These are phyloP conservation scores for Pantherophis vulpinus DNA, from an alignment of 2,797 vertebrate species.

Conservation along the genomic window DNA sequence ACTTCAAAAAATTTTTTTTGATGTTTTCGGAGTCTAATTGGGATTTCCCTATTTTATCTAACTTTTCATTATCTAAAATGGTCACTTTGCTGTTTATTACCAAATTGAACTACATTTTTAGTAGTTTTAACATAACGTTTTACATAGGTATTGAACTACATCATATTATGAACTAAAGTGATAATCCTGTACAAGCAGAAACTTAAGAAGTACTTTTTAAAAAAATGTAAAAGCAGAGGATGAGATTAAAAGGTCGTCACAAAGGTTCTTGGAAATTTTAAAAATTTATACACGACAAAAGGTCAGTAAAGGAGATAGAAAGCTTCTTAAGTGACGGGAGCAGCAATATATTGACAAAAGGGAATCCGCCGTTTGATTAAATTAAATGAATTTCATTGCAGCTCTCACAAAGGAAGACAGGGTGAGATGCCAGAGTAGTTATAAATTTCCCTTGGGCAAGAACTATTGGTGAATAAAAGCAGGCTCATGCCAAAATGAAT, in stretches of 20 bases:
- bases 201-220: neutral
- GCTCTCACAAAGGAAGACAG: slow-evolving; percentile 17
- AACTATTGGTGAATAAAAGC: slow-evolving; percentile 18
- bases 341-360: slow-evolving; percentile 43
- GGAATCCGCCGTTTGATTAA: slow-evolving; percentile 24
- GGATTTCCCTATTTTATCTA: neutral
- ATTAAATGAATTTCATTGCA: slow-evolving; percentile 45
- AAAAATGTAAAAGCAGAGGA: slow-evolving; percentile 27
- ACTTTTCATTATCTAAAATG: neutral
- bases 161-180: neutral
- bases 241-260: slow-evolving; percentile 29
- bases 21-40: neutral
- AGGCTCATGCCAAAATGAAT: neutral
- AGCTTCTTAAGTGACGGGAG: slow-evolving; percentile 4
- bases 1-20: neutral
- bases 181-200: neutral
- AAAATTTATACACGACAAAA: slow-evolving; percentile 33
- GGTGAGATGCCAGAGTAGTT: slow-evolving; percentile 29
- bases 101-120: too few species aligned
- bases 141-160: neutral
- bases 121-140: too few species aligned
- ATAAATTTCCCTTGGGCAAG: slow-evolving; percentile 28
- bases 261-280: slow-evolving; percentile 32
- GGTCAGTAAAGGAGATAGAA: slow-evolving; percentile 19
- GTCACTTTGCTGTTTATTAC: neutral